Evolutionary conservation across 2,113 vertebrate genomes (phyloP), one percentile per base, ranked within the genome.

Genomic region (Nothoprocta pentlandii): DNA sequence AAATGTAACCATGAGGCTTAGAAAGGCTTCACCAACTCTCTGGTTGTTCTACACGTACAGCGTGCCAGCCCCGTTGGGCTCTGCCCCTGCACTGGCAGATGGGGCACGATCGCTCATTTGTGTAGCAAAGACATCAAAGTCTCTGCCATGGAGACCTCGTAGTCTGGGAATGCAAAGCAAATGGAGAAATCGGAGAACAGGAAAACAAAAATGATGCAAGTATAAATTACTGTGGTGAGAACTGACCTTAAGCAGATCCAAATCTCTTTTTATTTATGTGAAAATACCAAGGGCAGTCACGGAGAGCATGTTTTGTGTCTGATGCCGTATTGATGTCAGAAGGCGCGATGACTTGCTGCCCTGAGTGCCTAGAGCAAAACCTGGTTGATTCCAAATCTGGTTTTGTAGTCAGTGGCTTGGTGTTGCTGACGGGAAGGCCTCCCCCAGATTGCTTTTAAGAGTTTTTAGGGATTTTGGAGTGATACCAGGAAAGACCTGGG

Each of bases 301-400:
- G 4, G 36, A 68, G 41, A 73, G 17, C 13, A 10, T 67, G 87
- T 87, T n/a, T 46, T 14, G 8, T 36, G 69, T 46, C 66, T 46
- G 32, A 46, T 66, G 41, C 58, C 14, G 0, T 61, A 10, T 66
- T 68, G 82, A 54, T 75, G 66, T 87, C 63, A 61, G 73, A 82
- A 87, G 46, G 34, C 1, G 1, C 7, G 15, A 28, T 4, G n/a
- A 64, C 25, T 51, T 77, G 42, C 0, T 58, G 21, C 25, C 7
- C 1, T 23, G 49, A 92, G 42, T 59, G 36, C 56, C 67, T 64
- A 71, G 73, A 22, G 47, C n/a, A 86, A 42, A 10, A 36, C 21
- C 58, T 54, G 63, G 13, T 32, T 80, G 58, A 49, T 54, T 12
- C 78, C 1, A 1, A 28, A 39, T 44, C 79, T 70, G 62, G 44